phyloP scores from a whole-genome alignment of 1,140 invertebrate genomes.

The Bombus soroeensis region DNA sequence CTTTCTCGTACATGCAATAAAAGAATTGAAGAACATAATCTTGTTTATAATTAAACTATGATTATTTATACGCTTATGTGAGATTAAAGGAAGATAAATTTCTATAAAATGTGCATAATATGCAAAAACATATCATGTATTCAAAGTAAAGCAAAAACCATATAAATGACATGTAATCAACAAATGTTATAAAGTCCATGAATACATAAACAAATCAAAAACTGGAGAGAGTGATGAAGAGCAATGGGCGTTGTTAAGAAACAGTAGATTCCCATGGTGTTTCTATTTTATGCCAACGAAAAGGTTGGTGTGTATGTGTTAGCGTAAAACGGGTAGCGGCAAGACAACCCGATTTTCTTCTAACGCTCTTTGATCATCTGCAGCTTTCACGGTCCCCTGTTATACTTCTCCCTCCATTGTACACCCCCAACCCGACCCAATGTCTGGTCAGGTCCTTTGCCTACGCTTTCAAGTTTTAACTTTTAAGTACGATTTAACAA shows the following conservation, averaged over 20 bases:
- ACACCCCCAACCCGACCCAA: neutral
- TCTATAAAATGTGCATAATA: too few species aligned
- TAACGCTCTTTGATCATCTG: constrained; percentile 72
- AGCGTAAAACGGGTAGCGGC: constrained; percentile 70
- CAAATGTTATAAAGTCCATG: neutral
- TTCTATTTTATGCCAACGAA: neutral
- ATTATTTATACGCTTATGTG: too few species aligned
- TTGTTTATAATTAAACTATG: too few species aligned
- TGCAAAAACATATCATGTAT: too few species aligned
- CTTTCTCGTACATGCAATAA: too few species aligned
- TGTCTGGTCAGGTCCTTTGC: constrained; percentile 23
- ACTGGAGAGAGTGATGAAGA: too few species aligned
- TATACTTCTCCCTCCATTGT: constrained; percentile 41
- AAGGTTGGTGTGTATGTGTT: neutral
- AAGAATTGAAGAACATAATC: too few species aligned
- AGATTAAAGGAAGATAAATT: too few species aligned
- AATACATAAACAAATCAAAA: neutral
- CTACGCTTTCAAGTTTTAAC: constrained; percentile 56
- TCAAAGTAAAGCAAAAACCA: too few species aligned
- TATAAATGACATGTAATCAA: neutral
- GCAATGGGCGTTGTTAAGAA: neutral
- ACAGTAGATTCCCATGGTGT: neutral
- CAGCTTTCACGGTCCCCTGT: constrained; percentile 60
- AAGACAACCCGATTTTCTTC: constrained; percentile 67
- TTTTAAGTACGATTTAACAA: constrained; percentile 70